Conservation (phyloP, 1,140 invertebrate genomes). For the Solen grandis region DNA sequence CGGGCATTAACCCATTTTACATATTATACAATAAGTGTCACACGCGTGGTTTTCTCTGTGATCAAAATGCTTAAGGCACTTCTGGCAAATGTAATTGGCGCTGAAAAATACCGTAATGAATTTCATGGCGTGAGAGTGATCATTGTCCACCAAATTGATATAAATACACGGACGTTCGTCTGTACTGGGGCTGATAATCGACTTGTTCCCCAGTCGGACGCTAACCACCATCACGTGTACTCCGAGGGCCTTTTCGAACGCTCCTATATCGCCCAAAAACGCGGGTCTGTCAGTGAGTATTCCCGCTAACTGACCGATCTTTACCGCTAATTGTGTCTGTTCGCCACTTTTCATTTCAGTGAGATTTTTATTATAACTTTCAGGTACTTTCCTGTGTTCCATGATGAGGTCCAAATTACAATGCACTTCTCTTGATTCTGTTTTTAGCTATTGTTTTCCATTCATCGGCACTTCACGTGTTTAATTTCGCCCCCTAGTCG, state of each 20-base stretch:
- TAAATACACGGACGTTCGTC: conserved; percentile 32
- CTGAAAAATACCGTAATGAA: conserved; percentile 30
- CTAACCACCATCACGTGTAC: conserved; percentile 16
- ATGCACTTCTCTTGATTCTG: conserved; percentile 10
- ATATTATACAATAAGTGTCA: too few relatives aligned
- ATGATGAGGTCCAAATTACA: conserved; percentile 20
- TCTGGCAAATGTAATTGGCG: conserved; percentile 4
- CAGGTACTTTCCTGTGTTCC: conserved; percentile 2
- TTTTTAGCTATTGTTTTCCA: conserved; percentile 7
- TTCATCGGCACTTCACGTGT: too few relatives aligned
- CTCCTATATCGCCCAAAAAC: background rate
- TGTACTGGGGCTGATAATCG: background rate
- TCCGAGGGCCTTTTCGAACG: background rate
- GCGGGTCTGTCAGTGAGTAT: conserved; percentile 10
- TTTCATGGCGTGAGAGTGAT: conserved; percentile 25
- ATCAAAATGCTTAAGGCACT: conserved; percentile 25
- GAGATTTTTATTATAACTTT: conserved; percentile 11
- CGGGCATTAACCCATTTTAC: background rate
- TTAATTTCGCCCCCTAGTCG: background rate
- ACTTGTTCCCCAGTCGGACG: background rate
- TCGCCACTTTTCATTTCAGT: conserved; percentile 1
- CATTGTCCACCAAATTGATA: conserved; percentile 15
- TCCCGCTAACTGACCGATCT: background rate
- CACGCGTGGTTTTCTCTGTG: conserved; percentile 17
- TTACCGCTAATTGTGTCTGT: conserved; percentile 1